Percentiles rank a stretch among this genome's conserved stretches.
Conservation (phyloP, 2,888 invertebrate species). For the Scrobipalpa atriplicella region DNA sequence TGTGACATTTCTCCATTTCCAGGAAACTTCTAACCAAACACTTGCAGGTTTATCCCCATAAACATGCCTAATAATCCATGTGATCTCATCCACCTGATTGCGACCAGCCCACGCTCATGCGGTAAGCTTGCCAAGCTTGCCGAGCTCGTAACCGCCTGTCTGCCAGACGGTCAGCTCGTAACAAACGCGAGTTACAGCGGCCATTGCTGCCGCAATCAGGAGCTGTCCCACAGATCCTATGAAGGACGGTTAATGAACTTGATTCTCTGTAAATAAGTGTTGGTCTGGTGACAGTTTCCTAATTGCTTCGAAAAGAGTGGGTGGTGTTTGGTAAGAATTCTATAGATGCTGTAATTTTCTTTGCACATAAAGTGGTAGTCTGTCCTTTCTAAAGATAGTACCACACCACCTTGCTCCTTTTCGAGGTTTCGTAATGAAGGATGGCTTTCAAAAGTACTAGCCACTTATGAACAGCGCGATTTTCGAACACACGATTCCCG, state of each 20-base stretch:
- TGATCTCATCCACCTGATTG: constrained; percentile 12
- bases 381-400: too few species aligned
- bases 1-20: background rate
- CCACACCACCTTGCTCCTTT: too few species aligned
- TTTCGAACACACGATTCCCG: background rate
- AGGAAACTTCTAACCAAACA: background rate
- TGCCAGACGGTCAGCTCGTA: constrained; percentile 4
- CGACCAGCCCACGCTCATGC: background rate
- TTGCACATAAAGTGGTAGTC: background rate
- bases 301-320: background rate
- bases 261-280: constrained; percentile 1
- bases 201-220: constrained; percentile 33
- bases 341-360: background rate
- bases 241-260: constrained; percentile 25
- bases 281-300: background rate
- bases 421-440: background rate
- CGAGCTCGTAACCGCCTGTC: background rate
- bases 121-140: background rate
- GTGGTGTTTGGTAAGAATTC: background rate
- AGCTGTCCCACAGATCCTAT: constrained; percentile 10
- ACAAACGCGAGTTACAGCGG: constrained; percentile 33
- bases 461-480: constrained; percentile 7
- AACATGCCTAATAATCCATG: background rate
- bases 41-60: background rate
- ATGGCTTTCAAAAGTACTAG: background rate